These are phyloP conservation scores for Scalopus aquaticus DNA, from an alignment of 2,113 vertebrate genomes.

Conservation along the genomic window DNA sequence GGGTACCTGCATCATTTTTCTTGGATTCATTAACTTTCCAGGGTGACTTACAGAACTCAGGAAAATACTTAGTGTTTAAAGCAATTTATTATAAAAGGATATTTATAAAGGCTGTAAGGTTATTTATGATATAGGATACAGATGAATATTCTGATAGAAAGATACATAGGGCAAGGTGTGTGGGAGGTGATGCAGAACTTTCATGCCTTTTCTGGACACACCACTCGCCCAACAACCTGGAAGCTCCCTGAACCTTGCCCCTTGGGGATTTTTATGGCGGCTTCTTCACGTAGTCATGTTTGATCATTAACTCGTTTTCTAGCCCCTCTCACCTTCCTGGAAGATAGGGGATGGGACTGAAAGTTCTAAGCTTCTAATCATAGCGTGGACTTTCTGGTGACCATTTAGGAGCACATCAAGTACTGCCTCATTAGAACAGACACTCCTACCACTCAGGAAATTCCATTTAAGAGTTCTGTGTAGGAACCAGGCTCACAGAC, in stretches of 20 bases:
- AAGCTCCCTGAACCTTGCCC: background rate
- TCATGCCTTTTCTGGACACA: background rate
- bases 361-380: background rate
- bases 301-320: background rate
- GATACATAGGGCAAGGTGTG: background rate
- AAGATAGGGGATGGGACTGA: background rate
- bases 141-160: background rate
- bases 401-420: background rate
- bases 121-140: background rate
- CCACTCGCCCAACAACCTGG: background rate
- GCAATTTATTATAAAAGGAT: background rate
- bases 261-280: background rate
- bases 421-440: background rate
- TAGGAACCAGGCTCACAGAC: background rate
- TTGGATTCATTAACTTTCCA: background rate
- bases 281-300: background rate
- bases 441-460: background rate
- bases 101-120: too few species aligned
- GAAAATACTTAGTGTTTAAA: background rate
- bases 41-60: background rate
- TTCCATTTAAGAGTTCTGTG: background rate
- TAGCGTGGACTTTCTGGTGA: background rate
- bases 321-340: background rate
- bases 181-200: background rate
- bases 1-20: background rate